A percentile compares a stretch with the other conserved stretches of the same genome.
These are phyloP conservation scores for Nemotelus pantherinus DNA, from an alignment of 2,888 invertebrate species.

Conservation along the genomic window DNA sequence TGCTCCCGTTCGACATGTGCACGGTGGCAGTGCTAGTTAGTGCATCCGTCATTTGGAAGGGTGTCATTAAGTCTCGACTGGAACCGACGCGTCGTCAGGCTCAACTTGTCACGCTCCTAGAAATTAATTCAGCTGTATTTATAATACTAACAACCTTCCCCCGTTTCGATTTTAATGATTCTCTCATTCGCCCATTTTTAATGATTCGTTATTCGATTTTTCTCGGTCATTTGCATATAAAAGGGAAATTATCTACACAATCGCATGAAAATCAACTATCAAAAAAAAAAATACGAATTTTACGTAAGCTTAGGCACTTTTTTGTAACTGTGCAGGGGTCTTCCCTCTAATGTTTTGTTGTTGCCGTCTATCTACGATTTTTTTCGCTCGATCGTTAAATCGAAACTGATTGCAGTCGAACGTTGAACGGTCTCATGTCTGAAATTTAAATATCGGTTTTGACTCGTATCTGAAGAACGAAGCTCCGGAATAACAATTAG, in stretches of 20 bases:
- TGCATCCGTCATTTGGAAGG: neutral
- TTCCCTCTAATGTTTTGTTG: neutral
- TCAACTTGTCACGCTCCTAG: neutral
- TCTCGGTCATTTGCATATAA: conserved; percentile 33
- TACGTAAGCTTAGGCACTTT: neutral
- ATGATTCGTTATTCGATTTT: conserved; percentile 6
- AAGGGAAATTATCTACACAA: conserved; percentile 29
- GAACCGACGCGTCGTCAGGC: neutral
- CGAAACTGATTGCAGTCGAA: conserved; percentile 28
- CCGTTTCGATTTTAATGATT: neutral
- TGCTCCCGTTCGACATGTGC: neutral
- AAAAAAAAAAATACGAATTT: conserved; percentile 19
- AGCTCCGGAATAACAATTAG: conserved; percentile 7
- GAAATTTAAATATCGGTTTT: conserved; percentile 18
- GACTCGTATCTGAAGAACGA: neutral
- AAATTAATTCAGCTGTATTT: neutral
- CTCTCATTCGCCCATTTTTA: neutral
- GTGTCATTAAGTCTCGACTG: neutral
- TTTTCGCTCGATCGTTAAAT: neutral
- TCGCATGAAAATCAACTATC: neutral
- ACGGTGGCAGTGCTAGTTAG: too few relatives aligned
- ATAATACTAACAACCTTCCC: neutral
- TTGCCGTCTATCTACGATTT: neutral
- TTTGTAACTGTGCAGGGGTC: neutral
- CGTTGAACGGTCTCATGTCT: conserved; percentile 28